Conservation (phyloP, 2,113 vertebrate genomes). For the Benitochromis conjunctus region DNA sequence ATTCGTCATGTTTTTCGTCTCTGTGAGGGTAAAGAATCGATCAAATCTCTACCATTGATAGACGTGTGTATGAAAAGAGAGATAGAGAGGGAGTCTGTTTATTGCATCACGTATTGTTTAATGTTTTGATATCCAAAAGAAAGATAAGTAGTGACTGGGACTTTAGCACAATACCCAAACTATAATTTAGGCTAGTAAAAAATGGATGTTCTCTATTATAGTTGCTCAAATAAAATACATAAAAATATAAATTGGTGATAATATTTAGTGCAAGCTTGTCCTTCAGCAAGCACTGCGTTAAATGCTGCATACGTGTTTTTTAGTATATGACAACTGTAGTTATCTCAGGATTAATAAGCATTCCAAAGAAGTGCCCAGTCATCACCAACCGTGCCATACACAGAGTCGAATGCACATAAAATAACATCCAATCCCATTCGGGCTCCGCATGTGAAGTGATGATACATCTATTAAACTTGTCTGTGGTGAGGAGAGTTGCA, state of each 20-base stretch:
- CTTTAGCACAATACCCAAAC: neutral
- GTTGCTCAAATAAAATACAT: neutral
- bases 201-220: neutral
- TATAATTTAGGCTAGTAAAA: neutral
- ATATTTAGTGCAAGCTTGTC: neutral
- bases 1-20: neutral
- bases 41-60: neutral
- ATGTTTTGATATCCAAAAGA: neutral
- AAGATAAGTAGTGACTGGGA: neutral
- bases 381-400: neutral
- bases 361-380: neutral
- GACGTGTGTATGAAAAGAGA: neutral
- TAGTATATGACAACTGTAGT: neutral
- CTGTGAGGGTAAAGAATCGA: neutral
- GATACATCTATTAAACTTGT: slow-evolving; percentile 32
- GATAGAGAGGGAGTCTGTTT: neutral
- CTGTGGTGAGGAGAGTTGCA: slow-evolving; percentile 30
- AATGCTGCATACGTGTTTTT: neutral
- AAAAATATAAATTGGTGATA: neutral
- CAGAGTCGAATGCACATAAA: neutral
- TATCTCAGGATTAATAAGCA: neutral
- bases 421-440: slow-evolving; percentile 16
- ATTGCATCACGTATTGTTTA: neutral
- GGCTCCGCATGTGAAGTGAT: slow-evolving; percentile 16
- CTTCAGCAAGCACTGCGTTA: neutral